These are phyloP conservation scores for Agrilus biguttatus DNA, from an alignment of 2,888 invertebrate species.

Conservation along the genomic window DNA sequence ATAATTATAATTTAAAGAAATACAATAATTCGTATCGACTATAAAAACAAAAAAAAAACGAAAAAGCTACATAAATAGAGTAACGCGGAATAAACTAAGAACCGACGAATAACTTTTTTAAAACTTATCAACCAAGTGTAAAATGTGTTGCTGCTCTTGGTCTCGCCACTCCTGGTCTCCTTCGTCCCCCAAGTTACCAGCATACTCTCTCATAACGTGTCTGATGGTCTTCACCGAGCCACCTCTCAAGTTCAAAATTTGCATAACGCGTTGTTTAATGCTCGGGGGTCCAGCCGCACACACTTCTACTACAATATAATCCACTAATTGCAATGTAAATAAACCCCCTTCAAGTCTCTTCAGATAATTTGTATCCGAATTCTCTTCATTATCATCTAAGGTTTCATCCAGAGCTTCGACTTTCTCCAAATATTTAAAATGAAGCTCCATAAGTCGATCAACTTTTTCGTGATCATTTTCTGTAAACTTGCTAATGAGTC, in stretches of 20 bases:
- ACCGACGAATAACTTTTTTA: conserved; percentile 29
- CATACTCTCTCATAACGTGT: conserved; percentile 92
- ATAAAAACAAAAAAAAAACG: too few species aligned
- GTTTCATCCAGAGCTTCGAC: conserved; percentile 71
- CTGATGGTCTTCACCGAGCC: conserved; percentile 86
- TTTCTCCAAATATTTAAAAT: conserved; percentile 92
- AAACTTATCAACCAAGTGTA: conserved; percentile 88
- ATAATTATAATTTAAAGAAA: neutral
- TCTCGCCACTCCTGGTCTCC: conserved; percentile 74
- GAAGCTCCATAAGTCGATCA: conserved; percentile 87
- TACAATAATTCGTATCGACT: too few species aligned
- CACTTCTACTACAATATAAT: conserved; percentile 74
- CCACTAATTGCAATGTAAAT: conserved; percentile 91
- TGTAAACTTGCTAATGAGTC: conserved; percentile 87
- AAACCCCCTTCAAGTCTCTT: conserved; percentile 83
- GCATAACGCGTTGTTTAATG: conserved; percentile 74
- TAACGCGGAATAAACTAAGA: neutral
- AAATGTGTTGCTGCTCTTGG: conserved; percentile 80
- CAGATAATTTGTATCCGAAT: conserved; percentile 75
- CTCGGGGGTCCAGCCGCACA: conserved; percentile 53
- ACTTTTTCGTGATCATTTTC: conserved; percentile 99
- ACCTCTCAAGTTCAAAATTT: conserved; percentile 77
- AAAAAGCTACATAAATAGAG: neutral
- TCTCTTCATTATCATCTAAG: conserved; percentile 44
- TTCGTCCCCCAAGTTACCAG: conserved; percentile 86